phyloP scores from a whole-genome alignment of 1,140 invertebrate species.

The Araneus ventricosus region DNA sequence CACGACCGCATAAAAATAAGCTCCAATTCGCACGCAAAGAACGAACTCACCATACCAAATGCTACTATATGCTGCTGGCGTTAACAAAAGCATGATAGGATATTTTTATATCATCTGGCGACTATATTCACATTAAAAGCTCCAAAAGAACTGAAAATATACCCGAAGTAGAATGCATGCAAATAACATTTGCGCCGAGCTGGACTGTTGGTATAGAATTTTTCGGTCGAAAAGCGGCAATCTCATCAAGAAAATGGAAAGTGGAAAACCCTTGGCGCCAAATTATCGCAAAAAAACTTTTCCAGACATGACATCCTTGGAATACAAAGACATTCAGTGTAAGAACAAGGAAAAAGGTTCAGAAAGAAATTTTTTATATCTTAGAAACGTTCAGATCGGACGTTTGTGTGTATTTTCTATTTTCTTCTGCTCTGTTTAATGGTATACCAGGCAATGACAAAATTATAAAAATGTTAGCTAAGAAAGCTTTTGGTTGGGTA shows the following conservation, averaged over 20 bases:
- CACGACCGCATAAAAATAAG: neutral
- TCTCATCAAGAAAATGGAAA: constrained; percentile 69
- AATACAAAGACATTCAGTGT: constrained; percentile 48
- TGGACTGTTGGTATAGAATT: constrained; percentile 1
- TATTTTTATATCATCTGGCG: neutral
- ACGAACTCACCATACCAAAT: neutral
- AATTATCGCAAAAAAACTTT: constrained; percentile 58
- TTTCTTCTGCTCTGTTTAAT: neutral
- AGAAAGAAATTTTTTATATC: constrained; percentile 11
- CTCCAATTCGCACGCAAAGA: neutral
- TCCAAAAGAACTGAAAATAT: neutral
- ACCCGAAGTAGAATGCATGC: neutral
- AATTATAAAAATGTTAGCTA: constrained; percentile 27
- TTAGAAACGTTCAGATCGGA: neutral
- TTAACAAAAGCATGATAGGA: neutral
- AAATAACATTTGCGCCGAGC: constrained; percentile 20
- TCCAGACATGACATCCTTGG: constrained; percentile 39
- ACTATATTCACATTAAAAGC: neutral
- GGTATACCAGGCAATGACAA: constrained; percentile 40
- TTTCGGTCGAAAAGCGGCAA: constrained; percentile 4
- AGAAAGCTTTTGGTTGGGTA: neutral
- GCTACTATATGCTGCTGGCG: neutral
- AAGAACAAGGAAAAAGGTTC: neutral
- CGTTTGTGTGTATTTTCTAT: neutral
- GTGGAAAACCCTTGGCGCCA: constrained; percentile 56